Conservation (phyloP, 2,888 invertebrate species). For the Drepanosiphum platanoidis region DNA sequence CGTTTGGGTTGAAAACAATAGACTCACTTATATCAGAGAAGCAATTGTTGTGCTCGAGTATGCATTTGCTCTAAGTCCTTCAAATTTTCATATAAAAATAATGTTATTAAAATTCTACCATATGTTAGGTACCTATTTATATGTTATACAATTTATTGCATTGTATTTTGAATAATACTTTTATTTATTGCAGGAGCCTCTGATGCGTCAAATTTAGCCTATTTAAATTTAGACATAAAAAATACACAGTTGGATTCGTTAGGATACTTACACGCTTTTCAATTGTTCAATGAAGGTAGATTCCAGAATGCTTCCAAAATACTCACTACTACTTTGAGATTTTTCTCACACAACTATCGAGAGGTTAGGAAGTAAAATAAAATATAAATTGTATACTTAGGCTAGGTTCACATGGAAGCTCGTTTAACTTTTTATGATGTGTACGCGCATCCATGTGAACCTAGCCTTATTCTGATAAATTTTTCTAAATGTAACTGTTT, state of each 20-base stretch:
- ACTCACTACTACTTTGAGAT: slow-evolving; percentile 81
- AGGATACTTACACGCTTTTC: slow-evolving; percentile 83
- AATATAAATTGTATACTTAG: background rate
- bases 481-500: slow-evolving; percentile 29
- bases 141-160: background rate
- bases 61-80: slow-evolving; percentile 80
- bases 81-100: slow-evolving; percentile 90
- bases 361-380: slow-evolving; percentile 74
- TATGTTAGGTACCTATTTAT: slow-evolving; percentile 71
- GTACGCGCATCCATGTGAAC: no score
- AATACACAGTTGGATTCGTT: slow-evolving; percentile 93
- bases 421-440: no score
- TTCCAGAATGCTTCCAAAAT: slow-evolving; percentile 76
- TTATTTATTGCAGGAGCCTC: slow-evolving; percentile 73
- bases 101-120: slow-evolving; percentile 85
- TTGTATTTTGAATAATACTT: slow-evolving; percentile 1
- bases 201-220: slow-evolving; percentile 78
- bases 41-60: slow-evolving; percentile 79
- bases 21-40: slow-evolving; percentile 69
- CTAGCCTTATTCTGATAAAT: slow-evolving; percentile 22
- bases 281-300: slow-evolving; percentile 79
- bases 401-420: no score
- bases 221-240: slow-evolving; percentile 86
- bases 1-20: slow-evolving; percentile 70
- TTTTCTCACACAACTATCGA: slow-evolving; percentile 88